Evolutionary conservation across 2,797 vertebrate genomes (phyloP), one percentile per base, ranked within the genome.

Genomic region (Nannoperca obscura): DNA sequence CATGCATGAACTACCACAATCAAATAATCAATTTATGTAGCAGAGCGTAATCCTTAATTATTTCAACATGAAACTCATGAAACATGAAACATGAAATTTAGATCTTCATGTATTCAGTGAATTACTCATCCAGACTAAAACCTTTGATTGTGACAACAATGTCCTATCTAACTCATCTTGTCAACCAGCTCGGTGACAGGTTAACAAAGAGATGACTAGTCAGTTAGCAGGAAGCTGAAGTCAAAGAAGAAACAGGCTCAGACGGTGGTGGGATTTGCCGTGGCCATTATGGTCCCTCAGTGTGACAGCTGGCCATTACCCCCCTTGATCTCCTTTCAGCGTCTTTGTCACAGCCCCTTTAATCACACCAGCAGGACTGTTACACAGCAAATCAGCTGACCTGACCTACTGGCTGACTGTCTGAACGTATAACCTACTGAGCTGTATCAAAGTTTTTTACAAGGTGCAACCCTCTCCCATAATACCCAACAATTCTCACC

Each of bases 351-450:
- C 73, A 91, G 86, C 74, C 85, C 87, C 88, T 93, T 93, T 93
- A 92, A 94, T 92, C 89, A 89, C 87, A 91, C 86, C 92, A 94
- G 88, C 88, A 93, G 88, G 87, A 91, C 92, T 92, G 91, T 92
- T 92, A 93, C 88, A 81, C 87, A 93, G 91, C 87, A 91, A 92
- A 92, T 91, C 94, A 93, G 90, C 91, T 93, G 94, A 93, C 87
- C 88, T 84, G 84, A 87, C 84, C 88, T 54, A 59, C 73, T 67
- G 83, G 71, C 81, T 81, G 78, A 78, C 76, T 81, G 73, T 73
- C 57, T 76, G 80, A 82, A 74, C 24, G 9, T 38, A 19, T 46
- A 76, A 74, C 73, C 71, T 60, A 27, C 71, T 67, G 69, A 70
- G 82, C 17, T 46, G 46, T n/a, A 55, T 63, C 65, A 47, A 69